phyloP scores from a whole-genome alignment of 1,140 invertebrate species.

The Lerema accius region DNA sequence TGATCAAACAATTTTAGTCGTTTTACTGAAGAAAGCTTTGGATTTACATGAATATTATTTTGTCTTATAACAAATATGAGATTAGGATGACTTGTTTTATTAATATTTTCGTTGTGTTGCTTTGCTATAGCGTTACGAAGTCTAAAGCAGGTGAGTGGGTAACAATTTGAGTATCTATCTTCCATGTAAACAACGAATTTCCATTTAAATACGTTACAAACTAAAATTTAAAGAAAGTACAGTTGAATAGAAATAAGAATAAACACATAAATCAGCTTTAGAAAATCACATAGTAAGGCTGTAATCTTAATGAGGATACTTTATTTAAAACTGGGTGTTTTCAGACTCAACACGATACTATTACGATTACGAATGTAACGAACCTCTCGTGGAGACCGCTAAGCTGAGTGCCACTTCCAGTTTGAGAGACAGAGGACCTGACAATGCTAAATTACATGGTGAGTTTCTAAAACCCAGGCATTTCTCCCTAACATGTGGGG shows the following conservation, averaged over 20 bases:
- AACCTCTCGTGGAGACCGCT: conserved; percentile 88
- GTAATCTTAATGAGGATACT: too few species aligned
- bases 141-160: conserved; percentile 69
- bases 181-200: conserved; percentile 8
- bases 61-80: conserved; percentile 61
- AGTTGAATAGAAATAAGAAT: too few species aligned
- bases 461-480: conserved; percentile 73
- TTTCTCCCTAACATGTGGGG: too few species aligned
- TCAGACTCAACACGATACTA: conserved; percentile 78
- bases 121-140: conserved; percentile 62
- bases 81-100: conserved; percentile 73
- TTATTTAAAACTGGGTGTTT: too few species aligned
- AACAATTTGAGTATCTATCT: conserved; percentile 14
- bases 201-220: background rate
- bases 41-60: conserved; percentile 39
- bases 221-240: background rate
- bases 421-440: conserved; percentile 89
- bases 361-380: conserved; percentile 90
- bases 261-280: too few species aligned
- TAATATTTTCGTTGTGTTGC: conserved; percentile 70
- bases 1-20: conserved; percentile 73
- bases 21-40: conserved; percentile 51
- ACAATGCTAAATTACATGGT: conserved; percentile 93
- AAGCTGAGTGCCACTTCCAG: conserved; percentile 90
- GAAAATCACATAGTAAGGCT: too few species aligned